Evolutionary conservation across 2,797 vertebrate genomes (phyloP).

Genomic region (Brachyalestes nurse): DNA sequence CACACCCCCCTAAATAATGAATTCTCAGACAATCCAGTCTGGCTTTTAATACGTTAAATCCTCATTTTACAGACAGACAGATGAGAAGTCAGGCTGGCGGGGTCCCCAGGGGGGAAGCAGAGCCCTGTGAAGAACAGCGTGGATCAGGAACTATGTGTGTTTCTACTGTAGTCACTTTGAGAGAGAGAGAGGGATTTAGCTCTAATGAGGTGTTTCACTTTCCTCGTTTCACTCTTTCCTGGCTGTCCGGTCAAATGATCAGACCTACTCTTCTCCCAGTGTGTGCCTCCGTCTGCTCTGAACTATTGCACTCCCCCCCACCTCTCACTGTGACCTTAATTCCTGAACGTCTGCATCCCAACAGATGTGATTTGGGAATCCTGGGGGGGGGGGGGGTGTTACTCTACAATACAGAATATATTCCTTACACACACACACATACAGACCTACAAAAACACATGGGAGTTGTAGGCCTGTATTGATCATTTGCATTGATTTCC

Average conservation of each 20-base stretch:
- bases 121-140: conserved; percentile 12
- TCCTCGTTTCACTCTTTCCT: not conserved
- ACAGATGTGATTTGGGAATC: conserved; percentile 20
- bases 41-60: conserved; percentile 47
- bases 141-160: conserved; percentile 20
- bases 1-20: not conserved
- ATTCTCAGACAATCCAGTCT: conserved; percentile 32
- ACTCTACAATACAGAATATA: conserved; percentile 15
- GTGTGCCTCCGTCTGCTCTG: not conserved
- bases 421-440: conserved; percentile 4
- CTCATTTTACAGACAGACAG: conserved; percentile 20
- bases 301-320: not conserved
- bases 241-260: conserved; percentile 1
- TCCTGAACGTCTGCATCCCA: conserved; percentile 38
- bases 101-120: conserved; percentile 3
- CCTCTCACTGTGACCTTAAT: conserved; percentile 12
- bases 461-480: conserved; percentile 71
- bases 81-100: conserved; percentile 18
- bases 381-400: conserved; percentile 5
- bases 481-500: conserved; percentile 79
- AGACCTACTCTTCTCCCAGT: not conserved
- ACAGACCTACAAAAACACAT: conserved; percentile 35
- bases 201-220: conserved; percentile 25
- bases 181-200: conserved; percentile 2
- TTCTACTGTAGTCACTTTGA: conserved; percentile 15